These are phyloP conservation scores for Limosa lapponica DNA, from an alignment of 2,797 vertebrate genomes.

Conservation along the genomic window DNA sequence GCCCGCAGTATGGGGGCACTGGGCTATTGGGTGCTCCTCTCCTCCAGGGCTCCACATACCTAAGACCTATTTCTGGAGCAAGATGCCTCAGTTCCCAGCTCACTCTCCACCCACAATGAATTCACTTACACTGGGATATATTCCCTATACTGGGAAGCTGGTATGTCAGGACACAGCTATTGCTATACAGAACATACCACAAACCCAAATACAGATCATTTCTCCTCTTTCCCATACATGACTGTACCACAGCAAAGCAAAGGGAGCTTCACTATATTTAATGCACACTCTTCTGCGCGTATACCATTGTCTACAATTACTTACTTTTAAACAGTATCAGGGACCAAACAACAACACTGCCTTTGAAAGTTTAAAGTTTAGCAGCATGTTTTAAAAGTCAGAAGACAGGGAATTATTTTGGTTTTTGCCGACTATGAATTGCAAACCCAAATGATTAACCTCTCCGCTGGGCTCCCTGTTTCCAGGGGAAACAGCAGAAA, in stretches of 20 bases:
- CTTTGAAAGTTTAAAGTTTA: slow-evolving; percentile 54
- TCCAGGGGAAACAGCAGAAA: slow-evolving; percentile 76
- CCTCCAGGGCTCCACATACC: not conserved
- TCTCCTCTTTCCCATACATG: not conserved
- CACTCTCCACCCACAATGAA: not conserved
- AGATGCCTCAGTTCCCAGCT: not conserved
- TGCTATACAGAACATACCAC: not conserved
- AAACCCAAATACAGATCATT: not conserved
- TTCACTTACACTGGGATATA: not conserved
- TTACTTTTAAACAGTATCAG: slow-evolving; percentile 38
- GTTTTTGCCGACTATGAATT: slow-evolving; percentile 65
- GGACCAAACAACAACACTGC: not conserved
- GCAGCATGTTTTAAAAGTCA: slow-evolving; percentile 48
- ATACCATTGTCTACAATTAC: not conserved
- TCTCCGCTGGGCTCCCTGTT: slow-evolving; percentile 68
- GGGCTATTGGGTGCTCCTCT: not conserved
- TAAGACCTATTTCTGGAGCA: not conserved
- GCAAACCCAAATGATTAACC: slow-evolving; percentile 80
- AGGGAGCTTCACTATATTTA: not conserved
- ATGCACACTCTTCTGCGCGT: not conserved
- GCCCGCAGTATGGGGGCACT: not conserved
- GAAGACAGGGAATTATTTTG: slow-evolving; percentile 65
- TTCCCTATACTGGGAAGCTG: not conserved
- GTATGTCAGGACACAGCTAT: not conserved
- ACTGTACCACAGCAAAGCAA: not conserved